Evolutionary conservation across 2,888 invertebrate genomes (phyloP).

Genomic region (Zhuqinia jingwanae): DNA sequence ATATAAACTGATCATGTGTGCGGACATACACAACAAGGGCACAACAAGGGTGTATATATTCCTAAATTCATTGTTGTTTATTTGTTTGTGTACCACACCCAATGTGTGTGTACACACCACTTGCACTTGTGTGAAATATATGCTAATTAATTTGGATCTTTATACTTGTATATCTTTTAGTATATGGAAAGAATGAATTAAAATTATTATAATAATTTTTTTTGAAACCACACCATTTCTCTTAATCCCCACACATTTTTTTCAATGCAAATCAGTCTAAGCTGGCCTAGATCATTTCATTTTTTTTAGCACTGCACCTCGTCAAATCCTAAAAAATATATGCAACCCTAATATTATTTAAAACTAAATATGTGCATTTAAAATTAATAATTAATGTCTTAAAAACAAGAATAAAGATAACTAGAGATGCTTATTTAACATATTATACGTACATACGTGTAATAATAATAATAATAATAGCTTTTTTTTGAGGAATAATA

Average conservation of each 20-base stretch:
- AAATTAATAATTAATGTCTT: constrained; percentile 22
- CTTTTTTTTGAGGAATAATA: constrained; percentile 70
- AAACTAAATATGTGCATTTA: too few relatives aligned
- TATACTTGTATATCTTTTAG: not conserved
- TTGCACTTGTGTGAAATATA: not conserved
- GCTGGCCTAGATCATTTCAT: constrained; percentile 64
- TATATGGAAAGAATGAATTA: constrained; percentile 4
- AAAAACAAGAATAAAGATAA: constrained; percentile 48
- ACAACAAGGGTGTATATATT: too few relatives aligned
- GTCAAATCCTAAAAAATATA: constrained; percentile 25
- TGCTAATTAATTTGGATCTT: not conserved
- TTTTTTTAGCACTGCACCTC: constrained; percentile 53
- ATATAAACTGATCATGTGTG: constrained; percentile 28
- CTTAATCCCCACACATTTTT: not conserved
- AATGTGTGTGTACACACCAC: constrained; percentile 1
- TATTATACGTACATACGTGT: too few relatives aligned
- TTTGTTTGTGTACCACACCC: not conserved
- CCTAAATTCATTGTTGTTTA: not conserved
- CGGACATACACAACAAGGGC: not conserved
- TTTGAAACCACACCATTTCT: not conserved
- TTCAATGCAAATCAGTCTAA: constrained; percentile 65
- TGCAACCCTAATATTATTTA: constrained; percentile 7
- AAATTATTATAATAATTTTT: too few relatives aligned
- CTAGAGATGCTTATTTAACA: constrained; percentile 61
- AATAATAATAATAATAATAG: constrained; percentile 1